Evolutionary conservation across 1,140 invertebrate species (phyloP).

Genomic region (Dolichoris vasculosae): DNA sequence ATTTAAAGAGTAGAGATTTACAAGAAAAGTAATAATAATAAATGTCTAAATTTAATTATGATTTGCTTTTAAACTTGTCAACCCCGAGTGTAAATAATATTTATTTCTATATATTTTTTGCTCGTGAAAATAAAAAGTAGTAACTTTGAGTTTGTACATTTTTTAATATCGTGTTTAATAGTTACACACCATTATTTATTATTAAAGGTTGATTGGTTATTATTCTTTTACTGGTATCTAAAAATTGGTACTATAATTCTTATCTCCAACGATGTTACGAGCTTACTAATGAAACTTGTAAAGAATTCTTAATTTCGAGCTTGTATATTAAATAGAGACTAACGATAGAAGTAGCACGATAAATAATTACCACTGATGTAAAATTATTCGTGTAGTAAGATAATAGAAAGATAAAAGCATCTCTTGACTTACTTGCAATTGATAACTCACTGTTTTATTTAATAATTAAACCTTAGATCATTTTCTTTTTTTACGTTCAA

Average conservation of each 20-base stretch:
- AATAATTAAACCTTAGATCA: too few species aligned
- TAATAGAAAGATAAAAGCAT: neutral
- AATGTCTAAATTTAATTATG: too few species aligned
- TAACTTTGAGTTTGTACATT: neutral
- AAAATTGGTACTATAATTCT: neutral
- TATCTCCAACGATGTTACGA: neutral
- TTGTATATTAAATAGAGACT: neutral
- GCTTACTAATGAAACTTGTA: neutral
- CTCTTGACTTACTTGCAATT: neutral
- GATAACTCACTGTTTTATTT: neutral
- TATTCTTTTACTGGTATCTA: neutral
- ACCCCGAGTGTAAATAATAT: neutral
- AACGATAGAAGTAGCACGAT: neutral
- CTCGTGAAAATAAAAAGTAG: neutral
- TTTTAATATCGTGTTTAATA: neutral
- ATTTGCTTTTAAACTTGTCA: too few species aligned
- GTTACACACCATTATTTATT: neutral
- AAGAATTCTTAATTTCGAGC: neutral
- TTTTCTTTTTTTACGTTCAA: neutral
- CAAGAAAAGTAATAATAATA: too few species aligned
- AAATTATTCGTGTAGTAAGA: neutral
- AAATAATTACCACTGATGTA: neutral
- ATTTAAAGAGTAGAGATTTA: neutral
- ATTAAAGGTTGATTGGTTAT: neutral
- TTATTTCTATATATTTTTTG: neutral